Evolutionary conservation across 92 coral and sea anemone genomes (phyloP).

Genomic region (Muricea muricata): DNA sequence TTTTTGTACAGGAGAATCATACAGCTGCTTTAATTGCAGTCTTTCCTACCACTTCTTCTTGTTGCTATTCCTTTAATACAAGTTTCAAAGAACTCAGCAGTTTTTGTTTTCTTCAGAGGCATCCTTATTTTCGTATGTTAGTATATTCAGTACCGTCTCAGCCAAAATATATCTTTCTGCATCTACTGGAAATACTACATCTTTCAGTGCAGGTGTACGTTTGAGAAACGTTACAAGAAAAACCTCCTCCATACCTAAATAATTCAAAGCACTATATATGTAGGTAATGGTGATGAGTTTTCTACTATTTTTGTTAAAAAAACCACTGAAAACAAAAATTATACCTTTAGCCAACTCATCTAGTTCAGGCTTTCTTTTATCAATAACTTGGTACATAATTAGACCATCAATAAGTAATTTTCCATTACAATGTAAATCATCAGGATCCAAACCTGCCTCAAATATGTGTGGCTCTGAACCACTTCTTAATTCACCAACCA

Average conservation of each 20-base stretch:
- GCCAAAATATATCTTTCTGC: conserved; percentile 2
- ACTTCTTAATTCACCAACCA: not conserved
- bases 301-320: too few relatives aligned
- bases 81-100: conserved; percentile 1
- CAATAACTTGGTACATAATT: conserved; percentile 23
- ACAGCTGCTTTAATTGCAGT: not conserved
- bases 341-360: conserved; percentile 17
- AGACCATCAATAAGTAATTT: not conserved
- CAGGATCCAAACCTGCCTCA: conserved; percentile 24
- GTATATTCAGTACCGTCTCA: not conserved
- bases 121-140: conserved; percentile 12
- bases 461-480: not conserved
- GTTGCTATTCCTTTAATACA: not conserved
- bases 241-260: conserved; percentile 41
- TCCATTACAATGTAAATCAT: not conserved
- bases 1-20: not conserved
- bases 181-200: not conserved
- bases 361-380: not conserved
- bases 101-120: not conserved
- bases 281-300: too few relatives aligned
- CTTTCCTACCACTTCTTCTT: not conserved
- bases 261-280: too few relatives aligned
- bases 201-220: not conserved
- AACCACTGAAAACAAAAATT: too few relatives aligned
- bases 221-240: conserved; percentile 9